Base-by-base conservation (phyloP, 2,113 vertebrate genomes). In the Corythornis cristatus region DNA sequence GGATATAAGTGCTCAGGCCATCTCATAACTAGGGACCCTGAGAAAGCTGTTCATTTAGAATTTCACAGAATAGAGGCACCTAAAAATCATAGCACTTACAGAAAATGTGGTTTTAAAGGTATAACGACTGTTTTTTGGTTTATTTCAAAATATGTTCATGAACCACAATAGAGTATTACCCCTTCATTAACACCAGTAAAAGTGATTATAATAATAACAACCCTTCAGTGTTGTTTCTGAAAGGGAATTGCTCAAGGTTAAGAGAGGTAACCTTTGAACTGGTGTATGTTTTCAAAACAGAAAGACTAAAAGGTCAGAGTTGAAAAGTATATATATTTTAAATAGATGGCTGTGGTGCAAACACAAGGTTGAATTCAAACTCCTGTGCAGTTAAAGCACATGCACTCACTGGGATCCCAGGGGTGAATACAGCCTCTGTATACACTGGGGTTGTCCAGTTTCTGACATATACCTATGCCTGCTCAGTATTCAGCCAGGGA, bases 321-420 rank as follows among this genome's bases (percentile, higher is more conserved):
- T 96, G 92, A 93, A 94, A 95, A 95, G 90, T 93, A 93, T 94
- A 93, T 94, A 46, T 96, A 72, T 92, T 95, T 94, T 96, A 93
- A 96, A 94, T 68, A 93, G 93, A 83, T 95, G 75, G 73, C 77
- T 26, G 71, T 90, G 89, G 26, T 70, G 89, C 66, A 74, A 89
- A 93, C 50, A 68, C 73, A 64, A 67, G 64, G 92, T 78, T 88
- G 93, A 81, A 95, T 62, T 68, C 77, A 82, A 91, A 53, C 51
- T 53, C 86, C 58, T 15, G 57, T 65, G 94, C 61, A 73, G 78
- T 58, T 82, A 76, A 86, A 40, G 89, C 71, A 60, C 57, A 67
- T 51, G 91, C 67, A 88, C 61, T 75, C 9, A 0, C 42, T 1
- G 3, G 75, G 91, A 76, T 81, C 83, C 66, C 61, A 21, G 0